Conservation (phyloP, 2,113 vertebrate species). For the Myiagra hebetior region DNA sequence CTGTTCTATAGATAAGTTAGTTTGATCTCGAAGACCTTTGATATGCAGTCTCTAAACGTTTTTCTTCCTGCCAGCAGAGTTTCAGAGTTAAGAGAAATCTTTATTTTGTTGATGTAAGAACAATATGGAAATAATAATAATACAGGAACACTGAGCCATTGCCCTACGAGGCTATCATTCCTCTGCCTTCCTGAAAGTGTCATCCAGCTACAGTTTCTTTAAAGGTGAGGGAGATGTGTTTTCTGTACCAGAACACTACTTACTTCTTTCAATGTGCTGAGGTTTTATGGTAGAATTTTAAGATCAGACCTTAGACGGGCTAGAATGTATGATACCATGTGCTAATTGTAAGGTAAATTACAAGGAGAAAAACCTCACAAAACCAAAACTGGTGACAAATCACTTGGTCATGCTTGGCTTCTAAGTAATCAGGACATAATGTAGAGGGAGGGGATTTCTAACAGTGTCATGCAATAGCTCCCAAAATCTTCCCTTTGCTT, state of each 20-base stretch:
- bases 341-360: not conserved
- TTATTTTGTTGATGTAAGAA: not conserved
- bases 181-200: not conserved
- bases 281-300: not conserved
- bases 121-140: not conserved
- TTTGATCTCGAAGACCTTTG: not conserved
- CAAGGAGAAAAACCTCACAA: not conserved
- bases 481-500: not conserved
- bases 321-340: not conserved
- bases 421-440: not conserved
- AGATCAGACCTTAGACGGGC: not conserved
- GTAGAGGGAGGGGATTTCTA: not conserved
- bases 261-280: not conserved
- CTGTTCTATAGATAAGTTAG: not conserved
- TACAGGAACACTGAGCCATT: not conserved
- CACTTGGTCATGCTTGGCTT: not conserved
- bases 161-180: not conserved
- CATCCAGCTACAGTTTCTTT: not conserved
- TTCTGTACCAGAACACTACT: not conserved
- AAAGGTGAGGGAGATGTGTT: not conserved
- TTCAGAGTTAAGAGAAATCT: not conserved
- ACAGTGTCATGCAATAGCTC: not conserved
- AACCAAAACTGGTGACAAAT: not conserved
- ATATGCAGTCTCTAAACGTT: not conserved
- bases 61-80: not conserved